Evolutionary conservation across 2,113 vertebrate genomes (phyloP).

Genomic region (Melanocharis versteri): DNA sequence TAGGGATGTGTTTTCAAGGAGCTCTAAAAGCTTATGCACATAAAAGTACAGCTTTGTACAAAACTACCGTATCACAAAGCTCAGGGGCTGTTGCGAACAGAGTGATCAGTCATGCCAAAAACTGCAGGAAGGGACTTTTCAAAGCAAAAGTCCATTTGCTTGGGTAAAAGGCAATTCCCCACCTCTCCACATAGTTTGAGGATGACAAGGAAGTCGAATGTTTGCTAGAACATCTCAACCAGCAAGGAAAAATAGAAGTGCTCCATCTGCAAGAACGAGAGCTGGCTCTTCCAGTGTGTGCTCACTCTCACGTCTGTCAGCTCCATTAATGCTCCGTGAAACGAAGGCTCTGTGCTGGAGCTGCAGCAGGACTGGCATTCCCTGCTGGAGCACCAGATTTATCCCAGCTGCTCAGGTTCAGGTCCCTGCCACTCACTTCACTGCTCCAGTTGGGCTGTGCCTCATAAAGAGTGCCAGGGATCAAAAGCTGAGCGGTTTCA

Average conservation of each 20-base stretch:
- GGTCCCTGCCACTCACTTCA: background rate
- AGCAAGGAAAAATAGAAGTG: background rate
- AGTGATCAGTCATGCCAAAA: background rate
- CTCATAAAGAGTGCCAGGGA: background rate
- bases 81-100: background rate
- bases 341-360: background rate
- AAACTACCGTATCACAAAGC: background rate
- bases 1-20: background rate
- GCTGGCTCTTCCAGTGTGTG: background rate
- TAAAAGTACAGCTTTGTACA: background rate
- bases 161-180: background rate
- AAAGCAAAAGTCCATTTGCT: background rate
- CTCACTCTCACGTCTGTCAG: background rate
- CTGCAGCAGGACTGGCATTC: background rate
- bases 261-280: background rate
- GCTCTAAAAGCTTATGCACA: background rate
- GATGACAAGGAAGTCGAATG: background rate
- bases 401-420: conserved; percentile 26
- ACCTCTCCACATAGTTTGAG: conserved; percentile 3
- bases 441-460: background rate
- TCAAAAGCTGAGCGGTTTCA: background rate
- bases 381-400: background rate
- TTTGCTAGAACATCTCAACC: background rate
- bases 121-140: background rate
- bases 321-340: background rate